Percentiles rank a stretch among this genome's conserved stretches.
Evolutionary conservation across 2,888 invertebrate genomes (phyloP).

Genomic region (Tachina grossa): DNA sequence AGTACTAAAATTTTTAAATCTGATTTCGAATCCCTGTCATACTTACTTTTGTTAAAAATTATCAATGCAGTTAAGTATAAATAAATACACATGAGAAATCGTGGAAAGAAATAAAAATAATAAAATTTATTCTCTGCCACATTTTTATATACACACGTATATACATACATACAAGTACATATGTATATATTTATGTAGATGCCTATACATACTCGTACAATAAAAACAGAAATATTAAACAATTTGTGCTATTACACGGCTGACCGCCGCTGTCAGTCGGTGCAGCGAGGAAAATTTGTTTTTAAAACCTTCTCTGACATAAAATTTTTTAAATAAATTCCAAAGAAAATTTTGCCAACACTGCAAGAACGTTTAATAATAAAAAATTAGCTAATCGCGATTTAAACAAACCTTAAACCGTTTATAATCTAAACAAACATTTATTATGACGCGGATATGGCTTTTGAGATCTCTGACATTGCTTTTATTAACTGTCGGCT

Average conservation of each 20-base stretch:
- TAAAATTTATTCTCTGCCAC: constrained; percentile 11
- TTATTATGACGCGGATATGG: constrained; percentile 42
- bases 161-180: not conserved
- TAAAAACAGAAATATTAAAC: constrained; percentile 60
- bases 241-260: constrained; percentile 63
- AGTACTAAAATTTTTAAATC: too few relatives aligned
- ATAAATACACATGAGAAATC: constrained; percentile 49
- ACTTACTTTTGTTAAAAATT: constrained; percentile 43
- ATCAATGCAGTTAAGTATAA: constrained; percentile 52
- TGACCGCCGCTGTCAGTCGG: constrained; percentile 62
- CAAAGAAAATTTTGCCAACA: constrained; percentile 50
- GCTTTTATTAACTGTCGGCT: constrained; percentile 61
- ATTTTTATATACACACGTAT: not conserved
- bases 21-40: not conserved
- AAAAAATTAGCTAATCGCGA: constrained; percentile 15
- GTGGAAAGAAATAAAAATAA: constrained; percentile 38
- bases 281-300: constrained; percentile 21
- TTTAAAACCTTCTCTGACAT: constrained; percentile 1
- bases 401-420: constrained; percentile 7
- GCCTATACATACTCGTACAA: not conserved
- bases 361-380: constrained; percentile 6
- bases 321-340: constrained; percentile 29
- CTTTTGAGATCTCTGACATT: constrained; percentile 63
- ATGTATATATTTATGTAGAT: too few relatives aligned
- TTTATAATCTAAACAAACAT: constrained; percentile 33